Evolutionary conservation across 2,797 vertebrate species (phyloP).

Genomic region (Neostethus bicornis): DNA sequence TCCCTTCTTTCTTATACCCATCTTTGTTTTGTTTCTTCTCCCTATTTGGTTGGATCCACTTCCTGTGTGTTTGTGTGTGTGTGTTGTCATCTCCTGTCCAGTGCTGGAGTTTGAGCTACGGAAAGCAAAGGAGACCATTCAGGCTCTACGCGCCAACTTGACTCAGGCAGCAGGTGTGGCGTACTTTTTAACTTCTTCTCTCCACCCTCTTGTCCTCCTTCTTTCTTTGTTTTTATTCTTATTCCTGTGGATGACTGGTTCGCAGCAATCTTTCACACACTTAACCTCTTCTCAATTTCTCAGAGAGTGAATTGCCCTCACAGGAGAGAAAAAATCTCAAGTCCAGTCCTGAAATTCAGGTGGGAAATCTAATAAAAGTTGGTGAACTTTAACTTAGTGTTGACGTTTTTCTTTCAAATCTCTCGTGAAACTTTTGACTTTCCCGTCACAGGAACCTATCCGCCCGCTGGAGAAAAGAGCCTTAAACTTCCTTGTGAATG

Average conservation of each 20-base stretch:
- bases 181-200: conserved; percentile 91
- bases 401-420: conserved; percentile 23
- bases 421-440: conserved; percentile 14
- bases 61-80: conserved; percentile 83
- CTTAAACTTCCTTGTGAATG: conserved; percentile 99
- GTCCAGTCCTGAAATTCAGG: conserved; percentile 99
- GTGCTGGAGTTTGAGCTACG: conserved; percentile 99
- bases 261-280: conserved; percentile 34
- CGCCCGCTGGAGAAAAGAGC: conserved; percentile 99
- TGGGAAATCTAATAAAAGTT: conserved; percentile 65
- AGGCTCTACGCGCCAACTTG: conserved; percentile 99
- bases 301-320: conserved; percentile 95
- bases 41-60: conserved; percentile 95
- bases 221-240: not conserved
- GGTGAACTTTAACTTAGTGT: conserved; percentile 5
- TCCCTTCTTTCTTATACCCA: conserved; percentile 89
- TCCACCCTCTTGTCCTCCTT: conserved; percentile 47
- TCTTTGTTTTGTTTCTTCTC: conserved; percentile 92
- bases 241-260: conserved; percentile 39
- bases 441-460: conserved; percentile 87
- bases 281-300: conserved; percentile 57
- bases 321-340: conserved; percentile 99
- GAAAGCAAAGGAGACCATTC: conserved; percentile 99
- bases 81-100: conserved; percentile 96
- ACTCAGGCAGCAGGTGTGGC: conserved; percentile 99